These are phyloP conservation scores for Micromesistius poutassou DNA, from an alignment of 2,797 vertebrate species.

Conservation along the genomic window DNA sequence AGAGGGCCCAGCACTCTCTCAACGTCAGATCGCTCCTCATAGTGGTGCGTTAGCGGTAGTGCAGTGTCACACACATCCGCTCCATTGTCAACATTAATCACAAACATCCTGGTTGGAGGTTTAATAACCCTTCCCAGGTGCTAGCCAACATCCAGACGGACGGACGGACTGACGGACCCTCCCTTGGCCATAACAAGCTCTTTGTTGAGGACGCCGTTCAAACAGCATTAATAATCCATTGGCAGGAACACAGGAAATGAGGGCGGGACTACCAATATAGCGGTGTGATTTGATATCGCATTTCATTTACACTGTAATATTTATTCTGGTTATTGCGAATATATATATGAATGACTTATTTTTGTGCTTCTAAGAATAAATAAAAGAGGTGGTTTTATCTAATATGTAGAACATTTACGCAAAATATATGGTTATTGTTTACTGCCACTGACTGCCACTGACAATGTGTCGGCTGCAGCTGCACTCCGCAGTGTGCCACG, in stretches of 20 bases:
- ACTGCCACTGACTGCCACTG: neutral
- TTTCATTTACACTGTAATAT: neutral
- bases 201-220: neutral
- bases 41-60: neutral
- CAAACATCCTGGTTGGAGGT: constrained; percentile 41
- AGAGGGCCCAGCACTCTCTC: neutral
- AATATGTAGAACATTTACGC: too few relatives aligned
- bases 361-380: too few relatives aligned
- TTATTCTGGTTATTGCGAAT: neutral
- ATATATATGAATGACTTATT: neutral
- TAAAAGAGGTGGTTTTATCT: too few relatives aligned
- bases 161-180: constrained; percentile 20
- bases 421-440: too few relatives aligned
- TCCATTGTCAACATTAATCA: constrained; percentile 2
- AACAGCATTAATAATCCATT: neutral
- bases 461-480: neutral
- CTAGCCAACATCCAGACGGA: constrained; percentile 28
- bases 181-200: neutral
- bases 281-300: neutral
- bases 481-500: neutral
- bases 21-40: neutral
- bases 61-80: neutral
- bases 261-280: neutral
- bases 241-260: neutral
- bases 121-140: constrained; percentile 8